Percentiles rank a stretch among this genome's conserved stretches.
Conservation (phyloP, 2,888 invertebrate genomes). For the Mayetiola destructor region DNA sequence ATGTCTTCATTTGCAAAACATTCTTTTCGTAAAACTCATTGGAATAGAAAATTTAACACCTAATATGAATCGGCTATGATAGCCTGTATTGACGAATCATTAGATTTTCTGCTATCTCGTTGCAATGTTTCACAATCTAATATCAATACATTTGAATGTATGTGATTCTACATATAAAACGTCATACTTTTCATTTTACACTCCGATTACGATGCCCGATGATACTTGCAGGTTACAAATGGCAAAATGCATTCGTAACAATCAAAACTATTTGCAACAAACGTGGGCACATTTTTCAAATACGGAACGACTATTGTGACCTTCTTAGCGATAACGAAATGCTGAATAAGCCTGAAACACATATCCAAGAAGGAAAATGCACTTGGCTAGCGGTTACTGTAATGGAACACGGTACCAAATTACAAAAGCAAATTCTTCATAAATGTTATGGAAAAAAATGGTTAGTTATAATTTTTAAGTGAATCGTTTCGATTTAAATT, state of each 20-base stretch:
- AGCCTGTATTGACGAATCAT: too few species aligned
- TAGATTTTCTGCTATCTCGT: too few species aligned
- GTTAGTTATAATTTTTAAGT: constrained; percentile 21
- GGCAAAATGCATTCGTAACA: background rate
- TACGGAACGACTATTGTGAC: background rate
- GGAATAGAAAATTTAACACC: too few species aligned
- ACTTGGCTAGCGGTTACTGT: background rate
- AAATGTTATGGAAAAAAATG: constrained; percentile 24
- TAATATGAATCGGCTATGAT: too few species aligned
- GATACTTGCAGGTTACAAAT: constrained; percentile 47
- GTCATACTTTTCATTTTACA: constrained; percentile 73
- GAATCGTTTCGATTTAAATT: too few species aligned
- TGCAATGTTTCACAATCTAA: too few species aligned
- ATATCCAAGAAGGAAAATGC: background rate
- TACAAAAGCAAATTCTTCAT: constrained; percentile 28
- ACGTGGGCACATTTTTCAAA: background rate
- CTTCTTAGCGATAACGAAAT: background rate
- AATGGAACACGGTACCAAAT: constrained; percentile 21
- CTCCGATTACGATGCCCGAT: constrained; percentile 72
- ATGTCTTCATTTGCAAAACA: too few species aligned
- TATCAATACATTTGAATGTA: too few species aligned
- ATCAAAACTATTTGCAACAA: background rate
- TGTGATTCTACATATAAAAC: too few species aligned
- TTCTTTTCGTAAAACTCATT: too few species aligned
- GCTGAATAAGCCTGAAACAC: background rate